Base-by-base conservation (phyloP, 2,888 invertebrate species). In the Helobdella robusta region DNA sequence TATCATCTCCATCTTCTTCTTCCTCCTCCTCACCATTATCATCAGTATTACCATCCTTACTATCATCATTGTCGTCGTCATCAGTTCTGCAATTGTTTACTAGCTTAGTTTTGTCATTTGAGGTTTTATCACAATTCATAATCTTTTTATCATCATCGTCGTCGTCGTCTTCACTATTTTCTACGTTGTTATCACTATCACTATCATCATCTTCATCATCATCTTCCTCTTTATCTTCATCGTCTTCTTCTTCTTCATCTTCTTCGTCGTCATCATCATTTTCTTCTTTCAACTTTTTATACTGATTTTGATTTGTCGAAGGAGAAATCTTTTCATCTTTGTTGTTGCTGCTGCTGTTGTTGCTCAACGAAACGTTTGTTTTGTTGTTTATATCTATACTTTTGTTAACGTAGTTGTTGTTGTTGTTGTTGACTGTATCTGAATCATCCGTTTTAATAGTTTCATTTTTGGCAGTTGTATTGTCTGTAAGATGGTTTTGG, bases 161-260 rank as follows among this genome's bases (percentile, higher is more conserved):
- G 23, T 32, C 32, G 4, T 11, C 32, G 4, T 25, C 58, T 25
- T 25, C 30, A 5, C 8, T 11, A 4, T 58, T 25, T 25, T 30
- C 18, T 25, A 20, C 58, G 6, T 20, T 46, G 18, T 44, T 36
- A 5, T 60, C 60, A 15, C 15, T 32, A 28, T 60, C 60, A 5
- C 46, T n/a, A 15, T 44, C 23, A 6, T 5, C 60, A 18, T 46
- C 60, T 32, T 36, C 36, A 20, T 35, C 59, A 5, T 35, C 59
- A 20, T 59, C 36, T 25, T 35, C 35, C 20, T 59, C 35, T 3
- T 59, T 35, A 20, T 54, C 54, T 6, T 54, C 54, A 6, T 6
- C 54, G 5, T 54, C 23, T 20, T 54, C 54, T 25, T 54, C 54
- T 20, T 54, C 56, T 30, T 56, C 28, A 11, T 56, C 56, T 8